Evolutionary conservation across 2,888 invertebrate species (phyloP).

Genomic region (Chrysolina haemoptera): DNA sequence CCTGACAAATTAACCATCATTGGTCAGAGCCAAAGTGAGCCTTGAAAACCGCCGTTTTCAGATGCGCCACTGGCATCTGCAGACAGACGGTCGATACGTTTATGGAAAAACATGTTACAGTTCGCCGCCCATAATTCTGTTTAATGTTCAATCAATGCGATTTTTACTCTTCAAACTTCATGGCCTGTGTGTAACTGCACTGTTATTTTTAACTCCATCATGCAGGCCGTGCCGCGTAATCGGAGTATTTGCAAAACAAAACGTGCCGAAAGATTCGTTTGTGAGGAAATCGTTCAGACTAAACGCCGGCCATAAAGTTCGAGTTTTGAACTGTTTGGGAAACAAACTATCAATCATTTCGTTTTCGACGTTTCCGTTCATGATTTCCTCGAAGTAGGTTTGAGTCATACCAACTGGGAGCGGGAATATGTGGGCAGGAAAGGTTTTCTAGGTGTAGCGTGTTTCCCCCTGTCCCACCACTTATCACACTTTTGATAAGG

Average conservation of each 20-base stretch:
- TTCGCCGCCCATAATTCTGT: conserved; percentile 12
- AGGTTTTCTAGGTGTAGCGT: background rate
- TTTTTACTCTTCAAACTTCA: background rate
- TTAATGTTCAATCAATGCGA: conserved; percentile 14
- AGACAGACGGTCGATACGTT: conserved; percentile 14
- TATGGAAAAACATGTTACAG: conserved; percentile 19
- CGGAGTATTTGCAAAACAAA: conserved; percentile 6
- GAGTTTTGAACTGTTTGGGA: background rate
- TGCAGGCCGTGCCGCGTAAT: background rate
- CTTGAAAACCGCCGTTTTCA: background rate
- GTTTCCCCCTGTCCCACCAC: too few relatives aligned
- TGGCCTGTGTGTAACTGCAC: conserved; percentile 3
- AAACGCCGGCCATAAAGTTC: background rate
- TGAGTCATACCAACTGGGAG: background rate
- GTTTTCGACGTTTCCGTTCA: background rate
- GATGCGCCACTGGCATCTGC: conserved; percentile 10
- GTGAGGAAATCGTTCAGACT: conserved; percentile 10
- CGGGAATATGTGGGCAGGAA: background rate
- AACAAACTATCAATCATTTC: conserved; percentile 2
- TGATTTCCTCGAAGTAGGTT: background rate
- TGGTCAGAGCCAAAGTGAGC: background rate
- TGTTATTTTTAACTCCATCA: conserved; percentile 14
- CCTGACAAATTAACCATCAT: too few relatives aligned
- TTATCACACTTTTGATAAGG: too few relatives aligned
- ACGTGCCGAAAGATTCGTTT: conserved; percentile 12